phyloP scores from a whole-genome alignment of 1,140 invertebrate species.

The Heterodera schachtii region DNA sequence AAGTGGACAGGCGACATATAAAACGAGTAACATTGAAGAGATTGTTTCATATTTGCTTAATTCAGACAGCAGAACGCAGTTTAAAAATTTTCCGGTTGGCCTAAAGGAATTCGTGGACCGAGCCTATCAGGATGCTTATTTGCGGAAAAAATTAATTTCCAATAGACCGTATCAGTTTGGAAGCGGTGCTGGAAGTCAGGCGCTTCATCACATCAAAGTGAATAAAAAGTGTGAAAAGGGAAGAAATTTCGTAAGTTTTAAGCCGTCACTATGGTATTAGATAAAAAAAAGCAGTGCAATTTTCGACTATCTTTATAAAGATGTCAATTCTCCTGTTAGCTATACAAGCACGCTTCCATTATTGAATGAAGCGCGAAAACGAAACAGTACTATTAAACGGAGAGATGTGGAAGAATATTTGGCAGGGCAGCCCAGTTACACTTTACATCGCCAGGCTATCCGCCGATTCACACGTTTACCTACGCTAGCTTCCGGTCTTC shows the following conservation, averaged over 20 bases:
- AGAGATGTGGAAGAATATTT: constrained; percentile 35
- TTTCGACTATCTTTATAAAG: constrained; percentile 30
- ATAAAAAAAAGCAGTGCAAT: constrained; percentile 1
- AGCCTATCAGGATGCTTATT: not conserved
- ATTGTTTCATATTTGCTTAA: not conserved
- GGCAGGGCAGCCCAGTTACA: constrained; percentile 37
- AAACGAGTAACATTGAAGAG: not conserved
- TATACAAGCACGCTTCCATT: constrained; percentile 22
- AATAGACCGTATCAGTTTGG: not conserved
- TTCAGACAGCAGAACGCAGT: not conserved
- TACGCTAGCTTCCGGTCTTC: constrained; percentile 31
- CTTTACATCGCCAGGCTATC: constrained; percentile 26
- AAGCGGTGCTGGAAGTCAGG: not conserved
- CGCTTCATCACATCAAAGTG: not conserved
- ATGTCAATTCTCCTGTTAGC: constrained; percentile 10
- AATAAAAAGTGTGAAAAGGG: not conserved
- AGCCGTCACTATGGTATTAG: constrained; percentile 21
- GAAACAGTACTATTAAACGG: constrained; percentile 5
- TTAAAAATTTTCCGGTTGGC: not conserved
- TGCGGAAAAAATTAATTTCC: not conserved
- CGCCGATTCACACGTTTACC: constrained; percentile 22
- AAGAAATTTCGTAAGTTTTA: constrained; percentile 7
- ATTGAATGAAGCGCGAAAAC: constrained; percentile 5
- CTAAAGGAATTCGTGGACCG: not conserved
- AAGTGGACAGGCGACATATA: not conserved